These are phyloP conservation scores for Scaptomyza montana DNA, from an alignment of 1,140 invertebrate genomes.

Conservation along the genomic window DNA sequence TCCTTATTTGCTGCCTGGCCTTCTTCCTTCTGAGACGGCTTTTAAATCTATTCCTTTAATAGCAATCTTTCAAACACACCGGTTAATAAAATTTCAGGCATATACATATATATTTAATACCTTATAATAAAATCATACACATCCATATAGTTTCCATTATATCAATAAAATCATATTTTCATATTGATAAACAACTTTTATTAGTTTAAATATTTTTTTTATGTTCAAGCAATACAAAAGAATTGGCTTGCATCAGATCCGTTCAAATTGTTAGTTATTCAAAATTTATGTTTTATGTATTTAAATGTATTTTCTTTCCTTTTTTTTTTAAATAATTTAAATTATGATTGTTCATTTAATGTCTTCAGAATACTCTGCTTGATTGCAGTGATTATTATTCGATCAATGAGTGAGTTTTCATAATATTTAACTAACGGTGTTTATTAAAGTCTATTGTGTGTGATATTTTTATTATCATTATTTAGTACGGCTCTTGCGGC, in stretches of 20 bases:
- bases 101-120: neutral
- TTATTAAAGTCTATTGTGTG: conserved; percentile 27
- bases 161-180: neutral
- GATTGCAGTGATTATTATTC: conserved; percentile 1
- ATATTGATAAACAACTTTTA: conserved; percentile 30
- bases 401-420: conserved; percentile 16
- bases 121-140: too few species aligned
- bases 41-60: neutral
- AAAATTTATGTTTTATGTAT: neutral
- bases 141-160: too few species aligned
- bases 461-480: conserved; percentile 12
- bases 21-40: neutral
- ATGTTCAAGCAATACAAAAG: conserved; percentile 35
- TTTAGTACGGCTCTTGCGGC: conserved; percentile 89
- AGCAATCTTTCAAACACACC: neutral
- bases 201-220: conserved; percentile 13
- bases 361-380: conserved; percentile 6
- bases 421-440: conserved; percentile 38
- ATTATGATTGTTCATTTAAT: neutral
- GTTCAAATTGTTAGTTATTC: neutral
- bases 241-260: conserved; percentile 22
- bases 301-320: too few species aligned
- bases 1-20: neutral
- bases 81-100: neutral
- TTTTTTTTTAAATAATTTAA: conserved; percentile 23